These are phyloP conservation scores for Papilio dardanus DNA, from an alignment of 1,140 invertebrate species.

Conservation along the genomic window DNA sequence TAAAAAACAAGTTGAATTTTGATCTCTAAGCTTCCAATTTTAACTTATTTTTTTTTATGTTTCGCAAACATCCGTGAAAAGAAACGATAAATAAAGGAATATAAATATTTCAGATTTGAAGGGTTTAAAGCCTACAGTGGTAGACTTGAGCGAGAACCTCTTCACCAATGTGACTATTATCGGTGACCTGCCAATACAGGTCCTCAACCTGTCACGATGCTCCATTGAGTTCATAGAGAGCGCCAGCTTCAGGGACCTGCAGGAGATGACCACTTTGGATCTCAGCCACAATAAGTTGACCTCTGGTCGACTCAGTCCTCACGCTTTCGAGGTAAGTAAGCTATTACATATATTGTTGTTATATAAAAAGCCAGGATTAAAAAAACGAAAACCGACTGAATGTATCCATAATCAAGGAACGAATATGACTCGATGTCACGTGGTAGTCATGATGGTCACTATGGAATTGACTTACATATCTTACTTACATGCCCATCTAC, in stretches of 20 bases:
- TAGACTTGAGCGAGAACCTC: constrained; percentile 80
- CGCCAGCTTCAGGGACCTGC: constrained; percentile 85
- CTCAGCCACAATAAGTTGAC: constrained; percentile 87
- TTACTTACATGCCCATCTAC: too few species aligned
- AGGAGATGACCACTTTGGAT: constrained; percentile 85
- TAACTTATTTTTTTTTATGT: not conserved
- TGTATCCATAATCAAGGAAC: too few species aligned
- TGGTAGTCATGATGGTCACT: too few species aligned
- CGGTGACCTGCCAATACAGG: constrained; percentile 61
- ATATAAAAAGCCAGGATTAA: too few species aligned
- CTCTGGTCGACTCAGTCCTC: constrained; percentile 81
- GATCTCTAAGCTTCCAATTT: too few species aligned
- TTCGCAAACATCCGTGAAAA: too few species aligned
- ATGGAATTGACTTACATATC: too few species aligned
- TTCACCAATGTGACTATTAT: constrained; percentile 67
- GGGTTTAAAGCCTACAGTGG: constrained; percentile 68
- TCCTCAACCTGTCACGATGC: constrained; percentile 79
- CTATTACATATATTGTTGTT: too few species aligned
- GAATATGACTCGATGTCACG: too few species aligned
- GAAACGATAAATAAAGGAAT: not conserved
- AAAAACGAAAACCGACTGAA: too few species aligned
- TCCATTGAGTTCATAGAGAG: constrained; percentile 84
- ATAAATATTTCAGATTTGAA: constrained; percentile 59
- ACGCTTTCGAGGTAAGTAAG: constrained; percentile 85
- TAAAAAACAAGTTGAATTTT: not conserved